These are phyloP conservation scores for Halichoeres trimaculatus DNA, from an alignment of 2,113 vertebrate species.

Conservation along the genomic window DNA sequence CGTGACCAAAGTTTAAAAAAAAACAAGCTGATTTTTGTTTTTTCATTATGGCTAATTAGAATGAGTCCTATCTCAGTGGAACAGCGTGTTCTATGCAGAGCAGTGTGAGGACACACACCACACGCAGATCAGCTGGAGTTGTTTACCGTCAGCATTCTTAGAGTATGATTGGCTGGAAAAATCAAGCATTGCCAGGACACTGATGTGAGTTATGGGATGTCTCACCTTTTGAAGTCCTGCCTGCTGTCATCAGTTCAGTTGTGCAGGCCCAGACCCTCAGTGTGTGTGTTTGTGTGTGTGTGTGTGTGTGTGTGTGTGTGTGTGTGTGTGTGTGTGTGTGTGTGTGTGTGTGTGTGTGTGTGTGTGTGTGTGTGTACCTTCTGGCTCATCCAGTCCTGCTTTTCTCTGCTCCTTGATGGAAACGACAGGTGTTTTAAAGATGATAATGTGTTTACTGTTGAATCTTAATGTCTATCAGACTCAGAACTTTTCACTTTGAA, in stretches of 20 bases:
- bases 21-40: not conserved
- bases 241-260: constrained; percentile 74
- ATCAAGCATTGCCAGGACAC: constrained; percentile 69
- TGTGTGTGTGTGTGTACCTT: too few species aligned
- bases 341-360: too few species aligned
- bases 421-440: constrained; percentile 67
- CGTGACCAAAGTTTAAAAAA: not conserved
- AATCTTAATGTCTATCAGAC: constrained; percentile 42
- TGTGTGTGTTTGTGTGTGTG: constrained; percentile 20
- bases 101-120: constrained; percentile 8
- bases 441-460: constrained; percentile 54
- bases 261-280: constrained; percentile 48
- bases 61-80: constrained; percentile 1
- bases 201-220: constrained; percentile 77
- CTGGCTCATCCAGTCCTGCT: constrained; percentile 60
- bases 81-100: constrained; percentile 16
- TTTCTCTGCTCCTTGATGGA: constrained; percentile 67
- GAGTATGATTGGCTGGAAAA: constrained; percentile 77
- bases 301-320: constrained; percentile 13
- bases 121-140: constrained; percentile 72
- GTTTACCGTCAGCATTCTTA: constrained; percentile 75
- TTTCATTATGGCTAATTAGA: not conserved
- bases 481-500: not conserved
- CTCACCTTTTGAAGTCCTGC: constrained; percentile 77
- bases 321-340: constrained; percentile 3